Evolutionary conservation across 2,113 vertebrate species (phyloP).

Genomic region (Sciurus niger): DNA sequence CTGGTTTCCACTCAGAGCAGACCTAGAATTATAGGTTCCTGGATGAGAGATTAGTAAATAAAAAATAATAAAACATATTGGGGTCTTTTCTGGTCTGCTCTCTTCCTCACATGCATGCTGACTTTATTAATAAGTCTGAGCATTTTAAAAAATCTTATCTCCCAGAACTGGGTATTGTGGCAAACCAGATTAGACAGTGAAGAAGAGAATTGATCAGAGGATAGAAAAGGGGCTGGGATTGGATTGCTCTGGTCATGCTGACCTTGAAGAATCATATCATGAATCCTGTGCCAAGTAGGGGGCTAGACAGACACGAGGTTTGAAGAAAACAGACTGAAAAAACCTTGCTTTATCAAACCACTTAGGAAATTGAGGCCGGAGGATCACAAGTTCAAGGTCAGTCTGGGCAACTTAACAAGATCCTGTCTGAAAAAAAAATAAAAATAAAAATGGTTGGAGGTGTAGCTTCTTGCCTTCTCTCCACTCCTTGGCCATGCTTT

Average conservation of each 20-base stretch:
- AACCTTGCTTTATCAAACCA: neutral
- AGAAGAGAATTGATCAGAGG: neutral
- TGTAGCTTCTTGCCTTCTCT: neutral
- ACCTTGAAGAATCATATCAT: neutral
- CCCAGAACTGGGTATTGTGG: neutral
- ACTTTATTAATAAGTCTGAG: neutral
- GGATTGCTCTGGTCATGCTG: neutral
- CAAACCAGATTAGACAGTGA: neutral
- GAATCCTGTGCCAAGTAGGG: too few relatives aligned
- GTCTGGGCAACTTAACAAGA: neutral
- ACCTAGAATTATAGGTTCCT: neutral
- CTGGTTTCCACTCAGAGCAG: neutral
- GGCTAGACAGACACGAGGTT: neutral
- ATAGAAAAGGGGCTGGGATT: neutral
- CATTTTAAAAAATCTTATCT: neutral
- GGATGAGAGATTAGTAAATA: constrained; percentile 18
- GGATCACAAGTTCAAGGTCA: neutral
- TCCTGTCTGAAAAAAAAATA: neutral
- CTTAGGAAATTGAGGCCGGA: neutral
- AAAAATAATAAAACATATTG: neutral
- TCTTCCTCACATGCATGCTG: neutral
- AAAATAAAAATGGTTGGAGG: neutral
- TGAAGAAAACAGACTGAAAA: neutral
- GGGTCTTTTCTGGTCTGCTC: neutral
- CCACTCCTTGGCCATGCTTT: neutral